phyloP scores from a whole-genome alignment of 1,140 invertebrate genomes.

The Drosophila novamexicana region DNA sequence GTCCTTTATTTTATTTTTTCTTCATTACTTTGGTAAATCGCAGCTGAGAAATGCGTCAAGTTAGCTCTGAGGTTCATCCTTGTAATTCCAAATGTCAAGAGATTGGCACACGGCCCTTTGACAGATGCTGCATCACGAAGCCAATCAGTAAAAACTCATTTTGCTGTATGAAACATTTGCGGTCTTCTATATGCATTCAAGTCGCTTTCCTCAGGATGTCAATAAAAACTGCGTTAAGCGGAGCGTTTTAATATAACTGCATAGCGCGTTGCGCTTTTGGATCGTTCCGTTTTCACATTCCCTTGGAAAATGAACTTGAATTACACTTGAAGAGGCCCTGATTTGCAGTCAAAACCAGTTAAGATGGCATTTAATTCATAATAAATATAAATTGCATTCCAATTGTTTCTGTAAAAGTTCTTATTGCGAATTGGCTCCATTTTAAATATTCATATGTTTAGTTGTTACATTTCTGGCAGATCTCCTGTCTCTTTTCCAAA shows the following conservation, averaged over 20 bases:
- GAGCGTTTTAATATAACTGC: background rate
- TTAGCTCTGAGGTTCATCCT: background rate
- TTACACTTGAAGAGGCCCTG: background rate
- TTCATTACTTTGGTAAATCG: constrained; percentile 12
- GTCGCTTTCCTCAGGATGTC: background rate
- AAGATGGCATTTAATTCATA: too few species aligned
- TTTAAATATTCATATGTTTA: too few species aligned
- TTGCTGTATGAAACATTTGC: constrained; percentile 6
- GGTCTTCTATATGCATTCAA: background rate
- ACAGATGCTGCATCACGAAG: constrained; percentile 34
- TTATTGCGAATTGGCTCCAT: too few species aligned
- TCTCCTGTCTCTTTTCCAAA: too few species aligned
- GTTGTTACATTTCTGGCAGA: too few species aligned
- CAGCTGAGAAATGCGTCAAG: constrained; percentile 23
- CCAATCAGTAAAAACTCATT: constrained; percentile 35
- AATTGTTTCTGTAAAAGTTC: too few species aligned
- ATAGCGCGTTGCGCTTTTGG: background rate
- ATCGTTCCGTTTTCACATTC: background rate
- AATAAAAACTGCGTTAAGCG: background rate
- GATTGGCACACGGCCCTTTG: constrained; percentile 1
- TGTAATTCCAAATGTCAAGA: constrained; percentile 10
- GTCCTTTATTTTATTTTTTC: background rate
- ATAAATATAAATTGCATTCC: too few species aligned
- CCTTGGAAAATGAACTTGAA: background rate
- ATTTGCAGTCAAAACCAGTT: background rate